These are phyloP conservation scores for Micronycteris hirsuta DNA, from an alignment of 2,113 vertebrate species.

Conservation along the genomic window DNA sequence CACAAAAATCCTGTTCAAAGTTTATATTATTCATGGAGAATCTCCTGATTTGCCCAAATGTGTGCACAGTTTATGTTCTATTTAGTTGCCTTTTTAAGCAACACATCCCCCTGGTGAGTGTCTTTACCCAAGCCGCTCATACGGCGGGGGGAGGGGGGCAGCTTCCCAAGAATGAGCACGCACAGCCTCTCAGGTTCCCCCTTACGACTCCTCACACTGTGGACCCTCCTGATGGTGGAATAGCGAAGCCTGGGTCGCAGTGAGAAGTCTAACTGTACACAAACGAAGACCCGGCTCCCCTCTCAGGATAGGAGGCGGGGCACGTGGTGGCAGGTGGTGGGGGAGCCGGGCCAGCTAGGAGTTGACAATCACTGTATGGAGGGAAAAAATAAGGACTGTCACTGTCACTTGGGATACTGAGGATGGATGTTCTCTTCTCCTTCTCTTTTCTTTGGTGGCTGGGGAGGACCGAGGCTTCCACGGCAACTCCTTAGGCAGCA, in stretches of 20 bases:
- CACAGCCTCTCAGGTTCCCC: not conserved
- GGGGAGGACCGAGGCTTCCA: not conserved
- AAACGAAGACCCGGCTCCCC: not conserved
- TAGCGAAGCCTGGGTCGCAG: not conserved
- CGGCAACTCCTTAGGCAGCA: not conserved
- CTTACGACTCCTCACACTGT: not conserved
- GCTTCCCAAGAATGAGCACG: not conserved
- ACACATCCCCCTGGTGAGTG: not conserved
- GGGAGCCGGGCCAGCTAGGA: too few relatives aligned
- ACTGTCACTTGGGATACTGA: not conserved
- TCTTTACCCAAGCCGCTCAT: not conserved
- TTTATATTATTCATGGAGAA: not conserved
- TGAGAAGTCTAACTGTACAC: not conserved
- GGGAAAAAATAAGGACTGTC: not conserved
- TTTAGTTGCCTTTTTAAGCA: not conserved
- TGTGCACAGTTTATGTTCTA: too few relatives aligned
- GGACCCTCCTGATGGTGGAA: not conserved
- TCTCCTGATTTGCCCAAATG: not conserved
- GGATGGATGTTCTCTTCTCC: not conserved
- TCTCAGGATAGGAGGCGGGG: accelerated
- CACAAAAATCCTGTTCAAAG: not conserved
- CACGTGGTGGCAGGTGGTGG: not conserved
- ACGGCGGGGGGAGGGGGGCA: too few relatives aligned
- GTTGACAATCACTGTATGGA: not conserved
- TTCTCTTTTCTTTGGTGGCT: not conserved